Conservation (phyloP, 2,888 invertebrate species). For the Xestia xanthographa region DNA sequence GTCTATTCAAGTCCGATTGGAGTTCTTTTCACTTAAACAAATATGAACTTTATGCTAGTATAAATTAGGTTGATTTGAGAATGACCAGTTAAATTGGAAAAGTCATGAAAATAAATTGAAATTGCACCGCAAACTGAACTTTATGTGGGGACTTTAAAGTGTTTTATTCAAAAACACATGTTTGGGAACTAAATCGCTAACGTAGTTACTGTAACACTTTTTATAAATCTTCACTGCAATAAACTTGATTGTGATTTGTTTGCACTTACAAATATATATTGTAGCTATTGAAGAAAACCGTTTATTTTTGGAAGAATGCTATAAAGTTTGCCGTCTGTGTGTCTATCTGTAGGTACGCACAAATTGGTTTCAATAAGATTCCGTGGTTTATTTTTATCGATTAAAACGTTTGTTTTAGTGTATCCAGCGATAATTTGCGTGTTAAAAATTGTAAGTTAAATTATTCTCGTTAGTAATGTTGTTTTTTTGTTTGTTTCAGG, state of each 20-base stretch:
- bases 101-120: not conserved
- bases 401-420: conserved; percentile 37
- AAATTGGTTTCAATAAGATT: conserved; percentile 34
- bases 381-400: conserved; percentile 39
- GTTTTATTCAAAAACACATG: not conserved
- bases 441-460: not conserved
- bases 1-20: not conserved
- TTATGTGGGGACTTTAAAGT: not conserved
- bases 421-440: not conserved
- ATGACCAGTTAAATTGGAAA: not conserved
- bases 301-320: conserved; percentile 47
- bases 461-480: conserved; percentile 28
- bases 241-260: conserved; percentile 55
- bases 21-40: not conserved
- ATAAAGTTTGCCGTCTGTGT: conserved; percentile 43
- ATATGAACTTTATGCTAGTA: not conserved
- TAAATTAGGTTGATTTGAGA: not conserved
- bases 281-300: conserved; percentile 28
- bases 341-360: conserved; percentile 47
- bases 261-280: conserved; percentile 46
- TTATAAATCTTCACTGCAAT: conserved; percentile 39
- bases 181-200: not conserved
- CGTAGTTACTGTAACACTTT: conserved; percentile 17
- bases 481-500: conserved; percentile 35
- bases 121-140: not conserved